Percentiles rank a stretch among this genome's conserved stretches.
phyloP scores from a whole-genome alignment of 2,797 vertebrate species.

The Gouania willdenowi region DNA sequence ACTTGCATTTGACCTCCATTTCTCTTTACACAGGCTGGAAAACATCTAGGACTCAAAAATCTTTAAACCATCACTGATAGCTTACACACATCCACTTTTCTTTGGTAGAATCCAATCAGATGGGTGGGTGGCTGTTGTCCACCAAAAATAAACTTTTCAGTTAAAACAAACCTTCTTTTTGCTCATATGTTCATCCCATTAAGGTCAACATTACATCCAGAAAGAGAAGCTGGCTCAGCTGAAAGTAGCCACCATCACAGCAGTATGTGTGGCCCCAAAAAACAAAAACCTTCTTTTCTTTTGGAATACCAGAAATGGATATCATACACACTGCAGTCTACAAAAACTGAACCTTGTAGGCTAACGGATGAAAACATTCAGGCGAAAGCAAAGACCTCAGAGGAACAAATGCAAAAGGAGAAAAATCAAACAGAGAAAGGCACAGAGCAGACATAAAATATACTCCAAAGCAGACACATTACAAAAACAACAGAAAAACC shows the following conservation, averaged over 20 bases:
- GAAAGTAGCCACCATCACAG: constrained; percentile 7
- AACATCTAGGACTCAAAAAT: constrained; percentile 20
- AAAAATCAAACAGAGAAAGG: neutral
- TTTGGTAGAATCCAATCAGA: constrained; percentile 2
- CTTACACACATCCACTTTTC: constrained; percentile 6
- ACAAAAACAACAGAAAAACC: constrained; percentile 10
- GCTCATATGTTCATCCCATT: constrained; percentile 16
- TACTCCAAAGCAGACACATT: too few species aligned
- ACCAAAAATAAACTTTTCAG: constrained; percentile 19
- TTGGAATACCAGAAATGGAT: neutral
- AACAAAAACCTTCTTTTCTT: too few species aligned
- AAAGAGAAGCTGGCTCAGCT: constrained; percentile 20
- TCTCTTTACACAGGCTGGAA: constrained; percentile 7
- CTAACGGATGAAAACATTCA: constrained; percentile 1
- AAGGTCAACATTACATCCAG: constrained; percentile 29
- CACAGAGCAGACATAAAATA: too few species aligned
- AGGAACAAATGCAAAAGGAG: neutral
- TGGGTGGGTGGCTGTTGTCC: neutral
- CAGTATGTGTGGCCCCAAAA: constrained; percentile 24
- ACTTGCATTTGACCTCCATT: neutral
- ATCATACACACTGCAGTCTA: neutral
- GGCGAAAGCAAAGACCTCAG: neutral
- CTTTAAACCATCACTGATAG: constrained; percentile 13
- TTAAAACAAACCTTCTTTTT: constrained; percentile 12
- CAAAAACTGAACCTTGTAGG: neutral